A percentile compares a stretch with the other conserved stretches of the same genome.
These are phyloP conservation scores for Drosophila repletoides DNA, from an alignment of 1,140 invertebrate species.

Conservation along the genomic window DNA sequence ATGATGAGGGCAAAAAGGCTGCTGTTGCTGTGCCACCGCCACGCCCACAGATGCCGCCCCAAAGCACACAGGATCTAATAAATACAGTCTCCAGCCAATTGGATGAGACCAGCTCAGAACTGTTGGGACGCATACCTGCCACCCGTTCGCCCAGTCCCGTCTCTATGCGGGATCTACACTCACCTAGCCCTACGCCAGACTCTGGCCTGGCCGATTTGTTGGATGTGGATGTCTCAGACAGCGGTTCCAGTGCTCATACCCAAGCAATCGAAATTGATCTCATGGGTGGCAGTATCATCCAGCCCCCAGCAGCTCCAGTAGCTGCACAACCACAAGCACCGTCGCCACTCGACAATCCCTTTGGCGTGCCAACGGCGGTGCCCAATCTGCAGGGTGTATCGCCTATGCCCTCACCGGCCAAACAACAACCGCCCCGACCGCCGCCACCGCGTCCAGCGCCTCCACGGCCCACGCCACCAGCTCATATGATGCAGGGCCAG, in stretches of 20 bases:
- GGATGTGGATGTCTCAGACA: slow-evolving; percentile 83
- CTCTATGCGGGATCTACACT: slow-evolving; percentile 89
- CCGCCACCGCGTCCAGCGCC: slow-evolving; percentile 82
- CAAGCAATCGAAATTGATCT: slow-evolving; percentile 65
- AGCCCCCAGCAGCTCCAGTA: slow-evolving; percentile 1
- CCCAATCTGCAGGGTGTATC: slow-evolving; percentile 64
- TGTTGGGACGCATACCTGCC: slow-evolving; percentile 90
- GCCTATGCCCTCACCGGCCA: slow-evolving; percentile 54
- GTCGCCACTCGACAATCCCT: slow-evolving; percentile 73
- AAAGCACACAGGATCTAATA: slow-evolving; percentile 91
- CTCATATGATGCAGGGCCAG: slow-evolving; percentile 48
- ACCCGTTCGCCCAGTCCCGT: slow-evolving; percentile 92
- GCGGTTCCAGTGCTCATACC: slow-evolving; percentile 61
- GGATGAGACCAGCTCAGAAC: slow-evolving; percentile 92
- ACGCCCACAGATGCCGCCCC: slow-evolving; percentile 85
- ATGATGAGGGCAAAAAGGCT: slow-evolving; percentile 71
- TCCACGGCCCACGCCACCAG: slow-evolving; percentile 82
- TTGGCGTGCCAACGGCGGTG: slow-evolving; percentile 65
- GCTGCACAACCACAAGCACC: no score
- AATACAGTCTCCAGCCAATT: slow-evolving; percentile 93
- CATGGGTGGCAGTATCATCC: slow-evolving; percentile 15
- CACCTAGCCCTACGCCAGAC: slow-evolving; percentile 92
- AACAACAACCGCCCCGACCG: slow-evolving; percentile 68
- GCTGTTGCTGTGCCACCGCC: slow-evolving; percentile 83
- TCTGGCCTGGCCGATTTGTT: slow-evolving; percentile 85